Evolutionary conservation across 2,888 invertebrate genomes (phyloP), one percentile per base, ranked within the genome.

Genomic region (Halictus quadricinctus): DNA sequence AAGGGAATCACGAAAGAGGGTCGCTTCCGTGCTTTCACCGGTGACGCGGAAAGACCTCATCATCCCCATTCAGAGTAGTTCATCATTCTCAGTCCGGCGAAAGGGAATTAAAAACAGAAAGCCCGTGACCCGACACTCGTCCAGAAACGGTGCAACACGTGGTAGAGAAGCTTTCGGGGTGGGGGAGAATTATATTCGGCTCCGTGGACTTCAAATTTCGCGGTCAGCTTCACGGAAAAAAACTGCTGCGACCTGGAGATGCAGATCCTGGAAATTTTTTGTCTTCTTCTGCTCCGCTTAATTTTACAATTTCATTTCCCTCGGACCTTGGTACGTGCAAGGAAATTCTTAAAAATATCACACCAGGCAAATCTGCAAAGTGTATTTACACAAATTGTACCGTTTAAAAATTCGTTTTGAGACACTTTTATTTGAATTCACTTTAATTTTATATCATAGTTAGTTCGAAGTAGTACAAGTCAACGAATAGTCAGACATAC

Each of bases 11-110:
- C 50, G 50, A 69, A 69, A 50, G 41, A 41, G 50, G n/a, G 48
- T 64, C 46, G 76, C 10, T 74, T 25, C 2, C 21, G 36, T 25
- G 36, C 54, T 79, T 72, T 81, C 64, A 48, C 60, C 58, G 58
- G 18, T 21, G 50, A 64, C 50, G 72, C 50, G 36, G 58, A 73
- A 69, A 64, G 66, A 69, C 46, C 77, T 81, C 54, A 58, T 73
- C 66, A 72, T 76, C 54, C 66, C 54, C 50, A 46, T 46, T 72
- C 66, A 18, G 21, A 29, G 48, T 29, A 50, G 76, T 73, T 76
- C 72, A 83, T 83, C 76, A 66, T 54, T 73, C 48, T 43, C 41
- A 41, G 72, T 74, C 76, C 78, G 43, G 75, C 48, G 48, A 73
- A 72, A 64, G 75, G 54, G 75, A 78, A 80, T 58, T 64, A 73